Evolutionary conservation across 2,113 vertebrate genomes (phyloP), one percentile per base, ranked within the genome.

Genomic region (Cervus canadensis): DNA sequence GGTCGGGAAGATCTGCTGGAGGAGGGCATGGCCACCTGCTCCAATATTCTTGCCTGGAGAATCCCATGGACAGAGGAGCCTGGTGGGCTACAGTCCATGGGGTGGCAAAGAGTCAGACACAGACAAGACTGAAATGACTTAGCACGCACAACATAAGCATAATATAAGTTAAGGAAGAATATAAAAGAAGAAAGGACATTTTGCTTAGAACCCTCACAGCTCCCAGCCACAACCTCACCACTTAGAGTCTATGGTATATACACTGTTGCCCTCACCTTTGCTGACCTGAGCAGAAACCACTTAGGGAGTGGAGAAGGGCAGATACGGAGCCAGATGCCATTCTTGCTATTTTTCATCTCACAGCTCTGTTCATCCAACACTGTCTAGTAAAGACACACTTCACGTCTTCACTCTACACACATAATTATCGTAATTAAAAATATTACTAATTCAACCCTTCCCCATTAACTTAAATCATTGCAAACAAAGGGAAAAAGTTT

Each of bases 321-420:
- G 50, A 60, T 5, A 54, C 4, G 43, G 36, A n/a, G 13, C 21
- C n/a, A 74, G 52, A 15, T 4, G 4, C 28, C 71, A 36, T 76
- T 28, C 84, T 40, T 84, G 30, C 17, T 87, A 11, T 86, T 91
- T 85, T 28, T 23, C 6, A 54, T 33, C 52, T 82, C 93, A 81
- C 48, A 89, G n/a, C 15, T 67, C 90, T 89, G 59, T 45, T 59
- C 92, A 64, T 48, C 5, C 43, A 71, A 14, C 48, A 36, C 26
- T 48, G n/a, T 85, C 79, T 89, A 78, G 23, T 14, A 85, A 90
- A 91, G 62, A 85, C 92, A 90, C 48, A 48, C 33, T 57, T 97
- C 9, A 59, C 21, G 52, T 62, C 30, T 89, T 94, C 48, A 67
- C 71, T 95, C 54, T 67, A 48, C 60, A 89, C 71, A 64, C 40